Evolutionary conservation across 2,113 vertebrate genomes (phyloP), one percentile per base, ranked within the genome.

Genomic region (Anoplopoma fimbria): DNA sequence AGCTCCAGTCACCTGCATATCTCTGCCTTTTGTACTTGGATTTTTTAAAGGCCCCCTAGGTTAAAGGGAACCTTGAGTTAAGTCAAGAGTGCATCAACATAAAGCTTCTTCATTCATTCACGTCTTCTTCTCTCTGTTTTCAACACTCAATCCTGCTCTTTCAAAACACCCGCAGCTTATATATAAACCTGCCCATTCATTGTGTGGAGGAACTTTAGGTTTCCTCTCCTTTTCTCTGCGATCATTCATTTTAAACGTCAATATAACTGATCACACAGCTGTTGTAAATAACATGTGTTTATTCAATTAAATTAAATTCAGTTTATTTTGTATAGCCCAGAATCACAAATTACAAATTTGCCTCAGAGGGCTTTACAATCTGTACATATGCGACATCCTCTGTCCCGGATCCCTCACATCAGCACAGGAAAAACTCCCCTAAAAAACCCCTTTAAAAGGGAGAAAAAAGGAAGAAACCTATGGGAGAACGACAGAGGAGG

Each of bases 1-100:
- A 78, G 55, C 85, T 85, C 40, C 84, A 85, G 71, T 76, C 38
- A 29, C 78, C 74, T 64, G 34, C 71, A 27, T 13, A 21, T 72
- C 61, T 70, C 51, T 63, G 69, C 64, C 58, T 82, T 73, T 78
- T 49, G 12, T 72, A 47, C 76, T 82, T 62, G 34, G 64, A 71
- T 55, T 55, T 27, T 69, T 73, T 25, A 63, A 73, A 70, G 60
- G 69, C 42, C 75, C 75, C 34, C 61, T 5, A 25, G 23, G 61
- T 79, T 75, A 71, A 74, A 77, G 58, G n/a, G n/a, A 79, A 77
- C 40, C 9, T 67, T 34, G 57, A 69, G 31, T 69, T 53, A 23
- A 57, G n/a, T 51, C n/a, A 65, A 4, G 9, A 40, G 15, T 4
- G 76, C 6, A 12, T 73, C n/a, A 47, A 36, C 17, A 7, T 69